Evolutionary conservation across 2,113 vertebrate species (phyloP).

Genomic region (Caretta caretta): DNA sequence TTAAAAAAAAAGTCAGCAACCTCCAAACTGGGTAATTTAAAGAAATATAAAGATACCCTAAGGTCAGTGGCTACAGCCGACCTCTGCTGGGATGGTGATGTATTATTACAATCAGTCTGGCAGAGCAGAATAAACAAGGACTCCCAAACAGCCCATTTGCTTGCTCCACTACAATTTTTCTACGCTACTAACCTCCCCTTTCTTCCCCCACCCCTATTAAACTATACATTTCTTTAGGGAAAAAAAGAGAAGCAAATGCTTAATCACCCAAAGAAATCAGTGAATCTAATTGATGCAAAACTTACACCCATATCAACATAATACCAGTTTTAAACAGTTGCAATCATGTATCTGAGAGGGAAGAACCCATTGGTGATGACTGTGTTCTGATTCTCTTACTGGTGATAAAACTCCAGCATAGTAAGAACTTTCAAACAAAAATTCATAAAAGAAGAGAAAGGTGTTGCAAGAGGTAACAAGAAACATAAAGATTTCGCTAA

Average conservation of each 20-base stretch:
- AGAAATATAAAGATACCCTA: neutral
- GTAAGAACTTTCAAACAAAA: neutral
- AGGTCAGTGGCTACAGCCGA: neutral
- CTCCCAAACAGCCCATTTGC: neutral
- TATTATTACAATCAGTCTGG: neutral
- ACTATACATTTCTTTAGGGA: neutral
- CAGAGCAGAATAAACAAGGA: neutral
- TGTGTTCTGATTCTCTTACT: neutral
- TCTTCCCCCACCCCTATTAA: neutral
- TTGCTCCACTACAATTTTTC: neutral
- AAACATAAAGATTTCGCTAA: neutral
- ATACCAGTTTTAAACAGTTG: neutral
- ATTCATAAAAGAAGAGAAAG: neutral
- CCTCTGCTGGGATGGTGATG: neutral
- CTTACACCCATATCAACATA: accelerated
- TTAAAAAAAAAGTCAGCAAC: neutral
- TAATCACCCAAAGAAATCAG: neutral
- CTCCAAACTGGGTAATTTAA: neutral
- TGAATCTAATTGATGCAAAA: neutral
- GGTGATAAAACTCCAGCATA: neutral
- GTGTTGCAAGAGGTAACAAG: neutral
- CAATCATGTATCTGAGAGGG: neutral
- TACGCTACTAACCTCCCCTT: neutral
- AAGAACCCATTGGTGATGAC: neutral
- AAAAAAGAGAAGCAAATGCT: neutral